Percentiles rank a stretch among this genome's conserved stretches.
phyloP scores from a whole-genome alignment of 1,140 invertebrate genomes.

The Parapsyche elsis region DNA sequence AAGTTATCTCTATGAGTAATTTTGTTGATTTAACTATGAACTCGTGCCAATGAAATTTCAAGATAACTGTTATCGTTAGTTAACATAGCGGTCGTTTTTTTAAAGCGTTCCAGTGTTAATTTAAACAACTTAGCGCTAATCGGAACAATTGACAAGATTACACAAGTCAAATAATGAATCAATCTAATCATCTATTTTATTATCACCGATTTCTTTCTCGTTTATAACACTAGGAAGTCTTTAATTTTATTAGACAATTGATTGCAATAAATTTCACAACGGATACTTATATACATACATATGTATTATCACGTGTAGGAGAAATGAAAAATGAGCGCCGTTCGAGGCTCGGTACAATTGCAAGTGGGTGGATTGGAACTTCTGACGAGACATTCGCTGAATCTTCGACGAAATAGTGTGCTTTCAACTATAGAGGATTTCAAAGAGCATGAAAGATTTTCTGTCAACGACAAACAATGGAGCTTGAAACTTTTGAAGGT shows the following conservation, averaged over 20 bases:
- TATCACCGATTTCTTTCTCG: too few species aligned
- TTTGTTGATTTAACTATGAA: neutral
- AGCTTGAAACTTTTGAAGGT: conserved; percentile 72
- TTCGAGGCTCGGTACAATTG: conserved; percentile 62
- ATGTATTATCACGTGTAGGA: neutral
- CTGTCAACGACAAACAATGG: conserved; percentile 67
- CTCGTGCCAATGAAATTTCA: neutral
- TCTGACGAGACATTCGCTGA: conserved; percentile 64
- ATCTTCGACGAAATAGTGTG: conserved; percentile 62
- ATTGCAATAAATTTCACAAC: too few species aligned
- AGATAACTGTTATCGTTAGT: neutral
- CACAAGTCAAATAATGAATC: too few species aligned
- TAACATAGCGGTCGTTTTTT: neutral
- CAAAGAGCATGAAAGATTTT: conserved; percentile 61
- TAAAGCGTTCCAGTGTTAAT: neutral
- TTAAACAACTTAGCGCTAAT: neutral
- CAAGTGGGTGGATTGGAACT: conserved; percentile 64
- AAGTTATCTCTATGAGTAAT: too few species aligned
- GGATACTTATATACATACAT: too few species aligned
- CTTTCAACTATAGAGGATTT: conserved; percentile 64
- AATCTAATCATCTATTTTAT: too few species aligned
- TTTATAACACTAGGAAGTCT: too few species aligned
- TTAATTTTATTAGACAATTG: too few species aligned
- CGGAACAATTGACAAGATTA: neutral
- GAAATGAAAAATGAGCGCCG: conserved; percentile 31